Evolutionary conservation across 2,113 vertebrate genomes (phyloP).

Genomic region (Megaceryle maxima): DNA sequence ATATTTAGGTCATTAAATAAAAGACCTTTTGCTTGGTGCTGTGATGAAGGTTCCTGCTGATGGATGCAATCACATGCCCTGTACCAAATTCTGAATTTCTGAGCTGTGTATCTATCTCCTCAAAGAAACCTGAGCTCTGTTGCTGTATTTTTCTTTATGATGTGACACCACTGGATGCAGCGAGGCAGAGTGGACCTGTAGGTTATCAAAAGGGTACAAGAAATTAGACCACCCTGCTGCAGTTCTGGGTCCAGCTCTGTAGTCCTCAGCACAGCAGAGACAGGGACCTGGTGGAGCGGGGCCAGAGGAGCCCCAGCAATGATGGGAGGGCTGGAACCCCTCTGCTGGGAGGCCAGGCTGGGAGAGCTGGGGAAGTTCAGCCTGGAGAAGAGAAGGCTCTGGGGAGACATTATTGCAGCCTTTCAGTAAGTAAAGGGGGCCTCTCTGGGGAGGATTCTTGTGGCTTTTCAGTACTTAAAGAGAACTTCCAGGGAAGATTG

Average conservation of each 20-base stretch:
- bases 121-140: neutral
- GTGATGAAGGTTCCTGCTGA: neutral
- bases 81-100: neutral
- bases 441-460: neutral
- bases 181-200: neutral
- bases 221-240: neutral
- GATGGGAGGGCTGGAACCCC: neutral
- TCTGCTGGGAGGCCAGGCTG: neutral
- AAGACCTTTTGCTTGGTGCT: neutral
- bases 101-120: neutral
- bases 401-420: neutral
- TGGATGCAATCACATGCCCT: accelerated
- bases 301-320: neutral
- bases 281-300: neutral
- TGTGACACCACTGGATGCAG: neutral
- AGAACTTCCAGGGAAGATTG: neutral
- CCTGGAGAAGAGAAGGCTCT: neutral
- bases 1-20: neutral
- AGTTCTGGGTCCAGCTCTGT: neutral
- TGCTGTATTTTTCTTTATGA: neutral
- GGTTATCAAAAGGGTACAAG: neutral
- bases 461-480: neutral
- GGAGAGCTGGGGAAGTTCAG: neutral
- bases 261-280: neutral
- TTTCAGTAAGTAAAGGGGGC: neutral